Percentiles rank a stretch among this genome's conserved stretches.
Evolutionary conservation across 2,797 vertebrate species (phyloP).

Genomic region (Chloroceryle amazona): DNA sequence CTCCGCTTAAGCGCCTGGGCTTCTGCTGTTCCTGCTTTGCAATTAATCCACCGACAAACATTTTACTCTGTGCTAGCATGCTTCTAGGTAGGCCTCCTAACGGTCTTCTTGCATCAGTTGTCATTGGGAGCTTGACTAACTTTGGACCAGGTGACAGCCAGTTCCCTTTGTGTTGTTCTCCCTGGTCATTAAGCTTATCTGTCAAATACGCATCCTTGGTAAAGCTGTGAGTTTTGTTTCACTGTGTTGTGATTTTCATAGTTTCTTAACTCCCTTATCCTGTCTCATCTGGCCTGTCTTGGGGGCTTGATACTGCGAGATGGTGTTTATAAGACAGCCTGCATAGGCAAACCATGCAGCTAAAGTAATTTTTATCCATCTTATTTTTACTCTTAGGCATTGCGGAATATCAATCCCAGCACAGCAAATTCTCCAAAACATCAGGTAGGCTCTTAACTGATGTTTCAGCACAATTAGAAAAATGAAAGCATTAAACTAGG

Average conservation of each 20-base stretch:
- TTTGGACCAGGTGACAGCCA: constrained; percentile 25
- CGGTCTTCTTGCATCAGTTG: constrained; percentile 55
- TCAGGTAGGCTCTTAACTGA: constrained; percentile 87
- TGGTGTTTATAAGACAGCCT: constrained; percentile 81
- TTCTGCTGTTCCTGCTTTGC: constrained; percentile 75
- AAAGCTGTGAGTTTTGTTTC: constrained; percentile 70
- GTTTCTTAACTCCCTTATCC: constrained; percentile 71
- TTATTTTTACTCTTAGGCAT: constrained; percentile 88
- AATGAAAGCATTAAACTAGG: constrained; percentile 66
- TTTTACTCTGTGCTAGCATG: constrained; percentile 66
- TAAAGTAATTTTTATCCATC: constrained; percentile 85
- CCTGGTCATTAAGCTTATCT: constrained; percentile 34
- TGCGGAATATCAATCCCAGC: constrained; percentile 89
- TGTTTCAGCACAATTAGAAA: constrained; percentile 79
- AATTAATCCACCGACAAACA: constrained; percentile 70
- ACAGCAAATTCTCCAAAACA: constrained; percentile 88
- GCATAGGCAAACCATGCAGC: constrained; percentile 79
- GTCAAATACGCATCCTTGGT: constrained; percentile 59
- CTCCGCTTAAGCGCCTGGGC: constrained; percentile 61
- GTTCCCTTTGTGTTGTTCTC: constrained; percentile 18
- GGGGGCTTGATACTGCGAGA: constrained; percentile 78
- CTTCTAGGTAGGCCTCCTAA: constrained; percentile 72
- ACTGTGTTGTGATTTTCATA: constrained; percentile 57
- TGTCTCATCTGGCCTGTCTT: constrained; percentile 79
- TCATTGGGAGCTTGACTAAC: constrained; percentile 69